A percentile compares a stretch with the other conserved stretches of the same genome.
These are phyloP conservation scores for Euclidia mi DNA, from an alignment of 2,888 invertebrate genomes.

Conservation along the genomic window DNA sequence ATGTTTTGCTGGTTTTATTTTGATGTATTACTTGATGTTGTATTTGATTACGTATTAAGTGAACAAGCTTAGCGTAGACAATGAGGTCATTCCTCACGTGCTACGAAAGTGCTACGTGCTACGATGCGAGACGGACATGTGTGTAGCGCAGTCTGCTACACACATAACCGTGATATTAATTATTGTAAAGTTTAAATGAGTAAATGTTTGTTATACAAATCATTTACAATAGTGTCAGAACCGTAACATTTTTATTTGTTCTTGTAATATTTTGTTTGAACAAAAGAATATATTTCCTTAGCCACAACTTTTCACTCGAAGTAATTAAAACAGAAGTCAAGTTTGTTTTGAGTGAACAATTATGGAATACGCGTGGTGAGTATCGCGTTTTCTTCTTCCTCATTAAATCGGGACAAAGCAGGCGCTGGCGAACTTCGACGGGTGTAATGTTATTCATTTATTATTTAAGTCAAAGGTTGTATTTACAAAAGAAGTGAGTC, in stretches of 20 bases:
- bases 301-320: slow-evolving; percentile 71
- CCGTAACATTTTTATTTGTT: slow-evolving; percentile 21
- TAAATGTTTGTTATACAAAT: slow-evolving; percentile 16
- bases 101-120: slow-evolving; percentile 55
- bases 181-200: no score
- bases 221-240: slow-evolving; percentile 20
- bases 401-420: slow-evolving; percentile 86
- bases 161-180: no score
- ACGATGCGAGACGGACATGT: slow-evolving; percentile 15
- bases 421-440: slow-evolving; percentile 80
- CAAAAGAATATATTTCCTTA: slow-evolving; percentile 59
- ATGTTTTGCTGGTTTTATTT: no score
- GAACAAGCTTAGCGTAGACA: slow-evolving; percentile 1
- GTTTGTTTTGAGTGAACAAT: slow-evolving; percentile 80
- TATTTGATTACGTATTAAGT: background rate
- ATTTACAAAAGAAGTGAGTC: slow-evolving; percentile 85
- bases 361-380: slow-evolving; percentile 70
- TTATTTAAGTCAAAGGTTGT: slow-evolving; percentile 90
- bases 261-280: slow-evolving; percentile 48
- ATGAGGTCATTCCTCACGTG: background rate
- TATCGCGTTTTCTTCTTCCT: slow-evolving; percentile 80
- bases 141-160: no score
- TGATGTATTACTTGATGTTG: no score
- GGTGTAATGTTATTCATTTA: slow-evolving; percentile 89
- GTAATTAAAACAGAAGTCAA: slow-evolving; percentile 76